A percentile compares a stretch with the other conserved stretches of the same genome.
Conservation (phyloP, 2,888 invertebrate species). For the Acanthacorydalis orientalis region DNA sequence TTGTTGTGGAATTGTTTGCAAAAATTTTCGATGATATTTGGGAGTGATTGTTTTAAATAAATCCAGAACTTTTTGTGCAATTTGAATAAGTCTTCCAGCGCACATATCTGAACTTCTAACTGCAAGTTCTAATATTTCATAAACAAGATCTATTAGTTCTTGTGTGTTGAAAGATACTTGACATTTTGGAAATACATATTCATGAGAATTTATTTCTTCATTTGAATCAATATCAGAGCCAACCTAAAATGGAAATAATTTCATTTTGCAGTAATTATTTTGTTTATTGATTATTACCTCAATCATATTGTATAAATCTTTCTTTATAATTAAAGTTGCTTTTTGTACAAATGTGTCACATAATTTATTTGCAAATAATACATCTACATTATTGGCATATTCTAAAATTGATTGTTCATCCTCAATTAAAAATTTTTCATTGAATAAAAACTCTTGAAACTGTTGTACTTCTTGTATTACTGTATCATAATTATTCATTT, state of each 20-base stretch:
- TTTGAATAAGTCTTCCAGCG: slow-evolving; percentile 46
- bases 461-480: slow-evolving; percentile 44
- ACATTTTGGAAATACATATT: slow-evolving; percentile 35
- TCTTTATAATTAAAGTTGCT: slow-evolving; percentile 57
- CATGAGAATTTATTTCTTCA: slow-evolving; percentile 27
- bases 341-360: slow-evolving; percentile 50
- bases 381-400: slow-evolving; percentile 57
- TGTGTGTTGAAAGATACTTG: slow-evolving; percentile 42
- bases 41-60: slow-evolving; percentile 64
- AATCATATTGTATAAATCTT: slow-evolving; percentile 61
- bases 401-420: slow-evolving; percentile 41
- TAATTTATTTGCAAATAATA: slow-evolving; percentile 58
- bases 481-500: slow-evolving; percentile 44
- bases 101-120: slow-evolving; percentile 40
- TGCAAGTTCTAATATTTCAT: slow-evolving; percentile 49
- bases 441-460: slow-evolving; percentile 45
- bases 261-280: background rate
- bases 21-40: slow-evolving; percentile 58
- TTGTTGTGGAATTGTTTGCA: slow-evolving; percentile 77
- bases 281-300: slow-evolving; percentile 20
- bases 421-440: slow-evolving; percentile 38
- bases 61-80: slow-evolving; percentile 56
- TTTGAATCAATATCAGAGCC: slow-evolving; percentile 28
- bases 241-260: slow-evolving; percentile 11
- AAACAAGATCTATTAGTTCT: slow-evolving; percentile 44